phyloP scores from a whole-genome alignment of 2,888 invertebrate species.

The Rapana venosa region DNA sequence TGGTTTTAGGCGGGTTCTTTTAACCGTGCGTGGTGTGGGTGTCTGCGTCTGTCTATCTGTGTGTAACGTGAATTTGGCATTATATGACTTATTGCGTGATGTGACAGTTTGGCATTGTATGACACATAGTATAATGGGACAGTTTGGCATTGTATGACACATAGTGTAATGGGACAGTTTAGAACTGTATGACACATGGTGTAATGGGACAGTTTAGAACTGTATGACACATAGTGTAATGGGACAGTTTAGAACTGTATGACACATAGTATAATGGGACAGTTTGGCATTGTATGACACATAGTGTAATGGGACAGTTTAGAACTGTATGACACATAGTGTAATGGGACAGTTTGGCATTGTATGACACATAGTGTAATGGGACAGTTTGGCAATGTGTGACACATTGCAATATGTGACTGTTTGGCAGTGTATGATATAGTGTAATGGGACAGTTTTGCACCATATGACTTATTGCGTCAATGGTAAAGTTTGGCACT shows the following conservation, averaged over 20 bases:
- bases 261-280: background rate
- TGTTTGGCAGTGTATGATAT: constrained; percentile 92
- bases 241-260: constrained; percentile 88
- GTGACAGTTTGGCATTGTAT: background rate
- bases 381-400: background rate
- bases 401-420: constrained; percentile 50
- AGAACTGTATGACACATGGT: background rate
- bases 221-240: background rate
- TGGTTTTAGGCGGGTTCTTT: no score
- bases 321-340: background rate
- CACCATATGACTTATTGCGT: background rate
- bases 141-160: no score
- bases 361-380: no score
- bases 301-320: background rate
- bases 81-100: background rate
- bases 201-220: background rate
- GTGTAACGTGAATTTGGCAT: background rate
- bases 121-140: constrained; percentile 50
- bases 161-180: background rate
- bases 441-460: background rate
- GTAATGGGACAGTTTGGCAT: constrained; percentile 85
- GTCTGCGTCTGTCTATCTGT: no score
- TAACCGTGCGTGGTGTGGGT: no score
- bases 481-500: background rate
- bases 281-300: background rate